These are phyloP conservation scores for Ahaetulla prasina DNA, from an alignment of 2,113 vertebrate genomes.

Conservation along the genomic window DNA sequence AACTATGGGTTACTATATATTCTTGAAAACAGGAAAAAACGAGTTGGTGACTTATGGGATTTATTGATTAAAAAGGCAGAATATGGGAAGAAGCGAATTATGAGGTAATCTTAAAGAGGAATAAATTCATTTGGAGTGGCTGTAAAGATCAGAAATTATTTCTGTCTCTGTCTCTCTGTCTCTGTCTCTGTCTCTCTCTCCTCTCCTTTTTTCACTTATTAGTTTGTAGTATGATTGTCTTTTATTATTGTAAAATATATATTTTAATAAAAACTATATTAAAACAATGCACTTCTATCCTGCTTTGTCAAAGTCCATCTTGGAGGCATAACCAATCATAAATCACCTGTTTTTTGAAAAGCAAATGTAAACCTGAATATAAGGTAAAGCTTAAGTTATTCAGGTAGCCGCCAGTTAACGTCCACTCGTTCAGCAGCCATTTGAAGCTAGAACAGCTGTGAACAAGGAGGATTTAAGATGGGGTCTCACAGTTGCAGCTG, in stretches of 20 bases:
- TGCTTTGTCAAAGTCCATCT: not conserved
- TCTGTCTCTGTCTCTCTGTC: not conserved
- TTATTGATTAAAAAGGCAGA: not conserved
- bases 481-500: not conserved
- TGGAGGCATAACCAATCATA: not conserved
- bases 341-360: not conserved
- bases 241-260: no score
- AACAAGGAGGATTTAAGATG: not conserved
- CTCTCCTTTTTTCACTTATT: not conserved
- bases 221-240: no score
- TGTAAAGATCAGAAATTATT: not conserved
- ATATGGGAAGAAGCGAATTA: not conserved
- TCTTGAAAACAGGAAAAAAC: no score
- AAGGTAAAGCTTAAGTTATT: not conserved
- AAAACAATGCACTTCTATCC: not conserved
- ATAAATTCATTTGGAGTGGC: not conserved
- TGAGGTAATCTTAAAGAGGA: not conserved
- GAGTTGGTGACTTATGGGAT: not conserved
- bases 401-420: not conserved
- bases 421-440: not conserved
- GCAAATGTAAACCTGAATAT: not conserved
- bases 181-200: not conserved
- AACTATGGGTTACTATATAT: not conserved
- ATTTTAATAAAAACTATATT: no score
- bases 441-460: not conserved